Conservation (phyloP, 1,140 invertebrate species). For the Pristionchus pacificus region DNA sequence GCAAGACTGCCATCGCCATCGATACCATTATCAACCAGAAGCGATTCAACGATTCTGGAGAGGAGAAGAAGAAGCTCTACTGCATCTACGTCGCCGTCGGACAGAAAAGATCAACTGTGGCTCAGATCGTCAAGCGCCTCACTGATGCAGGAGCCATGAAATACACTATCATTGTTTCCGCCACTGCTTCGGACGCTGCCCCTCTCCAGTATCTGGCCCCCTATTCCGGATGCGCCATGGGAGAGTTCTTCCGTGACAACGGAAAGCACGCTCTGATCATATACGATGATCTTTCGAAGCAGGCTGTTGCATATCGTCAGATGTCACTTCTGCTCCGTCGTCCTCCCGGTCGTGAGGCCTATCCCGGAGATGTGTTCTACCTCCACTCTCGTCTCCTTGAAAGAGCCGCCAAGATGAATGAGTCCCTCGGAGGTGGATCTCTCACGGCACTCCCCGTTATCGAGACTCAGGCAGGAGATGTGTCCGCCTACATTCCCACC, state of each 20-base stretch:
- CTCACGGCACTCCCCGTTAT: constrained; percentile 96
- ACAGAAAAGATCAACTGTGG: constrained; percentile 98
- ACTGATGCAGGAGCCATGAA: constrained; percentile 90
- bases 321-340: constrained; percentile 98
- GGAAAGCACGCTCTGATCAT: constrained; percentile 99
- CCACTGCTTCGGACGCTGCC: constrained; percentile 97
- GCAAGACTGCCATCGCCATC: constrained; percentile 97
- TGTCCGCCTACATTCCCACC: constrained; percentile 99
- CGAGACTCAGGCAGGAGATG: constrained; percentile 96
- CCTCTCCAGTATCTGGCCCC: constrained; percentile 97
- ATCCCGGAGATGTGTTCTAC: constrained; percentile 99
- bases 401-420: constrained; percentile 98
- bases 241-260: constrained; percentile 98
- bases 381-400: constrained; percentile 92
- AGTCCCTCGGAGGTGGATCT: constrained; percentile 79
- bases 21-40: constrained; percentile 99
- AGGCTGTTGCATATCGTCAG: constrained; percentile 99
- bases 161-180: constrained; percentile 96
- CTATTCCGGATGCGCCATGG: constrained; percentile 99
- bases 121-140: constrained; percentile 95
- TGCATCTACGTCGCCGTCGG: constrained; percentile 99
- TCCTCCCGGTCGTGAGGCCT: constrained; percentile 99
- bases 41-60: constrained; percentile 87
- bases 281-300: constrained; percentile 99
- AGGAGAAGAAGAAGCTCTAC: constrained; percentile 98